Base-by-base conservation (phyloP, 2,797 vertebrate genomes). In the Agapornis canus region DNA sequence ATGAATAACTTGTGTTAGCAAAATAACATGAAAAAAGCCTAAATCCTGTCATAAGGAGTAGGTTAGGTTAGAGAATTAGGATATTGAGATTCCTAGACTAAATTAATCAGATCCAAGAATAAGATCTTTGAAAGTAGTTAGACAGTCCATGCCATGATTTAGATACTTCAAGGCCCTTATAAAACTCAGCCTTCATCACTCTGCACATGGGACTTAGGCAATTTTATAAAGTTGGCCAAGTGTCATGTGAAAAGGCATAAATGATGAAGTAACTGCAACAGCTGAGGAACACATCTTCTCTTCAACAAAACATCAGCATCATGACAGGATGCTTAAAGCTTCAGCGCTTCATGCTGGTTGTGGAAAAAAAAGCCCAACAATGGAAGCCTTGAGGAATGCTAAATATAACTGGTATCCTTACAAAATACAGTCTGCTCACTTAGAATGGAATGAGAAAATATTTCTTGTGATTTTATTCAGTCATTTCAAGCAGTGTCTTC, bases 301-400 rank as follows among this genome's bases (percentile, higher is more conserved):
- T 90, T 81, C 3, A 9, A 90, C 43, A 86, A 89, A 78, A 78
- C 48, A 85, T 56, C 91, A 52, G 72, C 84, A 52, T 86, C 73
- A 78, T 78, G 93, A 78, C 73, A 89, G 54, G 60, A 91, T 52
- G 49, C 82, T 94, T 96, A 95, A 92, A 97, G 94, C 64, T 94
- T 88, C 86, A 88, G 66, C 45, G 56, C 90, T 95, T 96, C 89
- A 92, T 70, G 81, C 60, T 92, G 81, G 78, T 54, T 77, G 57
- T n/a, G 54, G 19, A 52, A 91, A 90, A 91, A 85, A 66, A 57
- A 66, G 21, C 48, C n/a, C 52, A 85, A 95, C 92, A 95, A 95
- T 79, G 56, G 87, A 91, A 90, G 91, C 90, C 72, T 47, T 81
- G 48, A 91, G 47, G 84, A 96, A 92, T 76, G 90, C 94, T 92